Base-by-base conservation (phyloP, 53 echinoderm and acorn worm genomes). In the Astropecten irregularis region DNA sequence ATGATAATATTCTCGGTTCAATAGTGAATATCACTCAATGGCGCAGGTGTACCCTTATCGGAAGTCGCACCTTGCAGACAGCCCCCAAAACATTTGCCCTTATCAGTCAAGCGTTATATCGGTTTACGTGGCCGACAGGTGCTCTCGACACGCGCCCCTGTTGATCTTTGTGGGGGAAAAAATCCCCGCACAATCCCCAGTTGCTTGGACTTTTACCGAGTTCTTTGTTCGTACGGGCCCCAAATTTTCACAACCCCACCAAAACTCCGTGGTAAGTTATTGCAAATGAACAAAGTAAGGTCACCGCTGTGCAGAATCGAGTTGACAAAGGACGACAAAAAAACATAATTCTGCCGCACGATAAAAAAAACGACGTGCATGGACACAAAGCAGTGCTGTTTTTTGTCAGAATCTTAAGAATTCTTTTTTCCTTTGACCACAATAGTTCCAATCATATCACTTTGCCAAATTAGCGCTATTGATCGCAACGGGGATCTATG, bases 121-220 rank as follows among this genome's bases (percentile, higher is more conserved):
- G 44, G 9, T 19, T 54, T 54, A n/a, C n/a, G 54, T 5, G n/a
- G 10, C 68, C 40, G 46, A 46, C 77, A 77, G 77, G 77, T 77
- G 77, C 77, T 60, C 61, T 0, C 0, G 48, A 15, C 79, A 79
- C 79, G 79, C 79, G 79, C 56, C 79, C 44, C 13, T 62, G 63
- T 79, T 47, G 76, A 76, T 57, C 40, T 71, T 71, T 59, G 10
- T 30, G 22, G 20, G 16, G n/a, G n/a, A n/a, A n/a, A n/a, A n/a
- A n/a, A n/a, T n/a, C n/a, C n/a, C n/a, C n/a, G n/a, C n/a, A n/a
- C n/a, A n/a, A n/a, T n/a, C n/a, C n/a, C n/a, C n/a, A n/a, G n/a
- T n/a, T n/a, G n/a, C n/a, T n/a, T n/a, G n/a, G n/a, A n/a, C n/a
- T n/a, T n/a, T n/a, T n/a, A n/a, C n/a, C n/a, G n/a, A n/a, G 33